These are phyloP conservation scores for Amphibalanus amphitrite DNA, from an alignment of 1,140 invertebrate species.

Conservation along the genomic window DNA sequence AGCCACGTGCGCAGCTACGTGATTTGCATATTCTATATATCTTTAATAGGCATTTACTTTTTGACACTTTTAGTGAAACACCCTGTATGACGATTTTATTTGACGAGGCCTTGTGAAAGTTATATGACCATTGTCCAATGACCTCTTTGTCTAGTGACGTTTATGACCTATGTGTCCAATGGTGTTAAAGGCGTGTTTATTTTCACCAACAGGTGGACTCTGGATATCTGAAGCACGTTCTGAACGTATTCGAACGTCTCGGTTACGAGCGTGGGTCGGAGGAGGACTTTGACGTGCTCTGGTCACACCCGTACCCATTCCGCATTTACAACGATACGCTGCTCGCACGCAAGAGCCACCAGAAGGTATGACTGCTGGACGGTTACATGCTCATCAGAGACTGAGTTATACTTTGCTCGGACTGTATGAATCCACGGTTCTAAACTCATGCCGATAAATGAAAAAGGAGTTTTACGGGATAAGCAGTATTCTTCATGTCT, in stretches of 20 bases:
- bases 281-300: constrained; percentile 66
- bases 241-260: constrained; percentile 46
- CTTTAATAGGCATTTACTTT: too few relatives aligned
- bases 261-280: constrained; percentile 39
- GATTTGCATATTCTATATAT: too few relatives aligned
- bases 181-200: background rate
- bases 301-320: constrained; percentile 90
- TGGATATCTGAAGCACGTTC: constrained; percentile 58
- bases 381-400: too few relatives aligned
- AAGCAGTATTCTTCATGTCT: too few relatives aligned
- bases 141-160: too few relatives aligned
- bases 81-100: too few relatives aligned
- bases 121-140: background rate
- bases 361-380: constrained; percentile 23
- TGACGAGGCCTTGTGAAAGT: background rate
- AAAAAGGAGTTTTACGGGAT: too few relatives aligned
- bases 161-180: background rate
- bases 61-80: too few relatives aligned
- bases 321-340: constrained; percentile 37
- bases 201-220: constrained; percentile 24
- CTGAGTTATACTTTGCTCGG: too few relatives aligned
- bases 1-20: too few relatives aligned
- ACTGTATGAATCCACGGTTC: too few relatives aligned
- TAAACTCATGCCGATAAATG: too few relatives aligned
- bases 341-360: constrained; percentile 45